Percentiles rank a stretch among this genome's conserved stretches.
These are phyloP conservation scores for Serripes groenlandicus DNA, from an alignment of 2,888 invertebrate genomes.

Conservation along the genomic window DNA sequence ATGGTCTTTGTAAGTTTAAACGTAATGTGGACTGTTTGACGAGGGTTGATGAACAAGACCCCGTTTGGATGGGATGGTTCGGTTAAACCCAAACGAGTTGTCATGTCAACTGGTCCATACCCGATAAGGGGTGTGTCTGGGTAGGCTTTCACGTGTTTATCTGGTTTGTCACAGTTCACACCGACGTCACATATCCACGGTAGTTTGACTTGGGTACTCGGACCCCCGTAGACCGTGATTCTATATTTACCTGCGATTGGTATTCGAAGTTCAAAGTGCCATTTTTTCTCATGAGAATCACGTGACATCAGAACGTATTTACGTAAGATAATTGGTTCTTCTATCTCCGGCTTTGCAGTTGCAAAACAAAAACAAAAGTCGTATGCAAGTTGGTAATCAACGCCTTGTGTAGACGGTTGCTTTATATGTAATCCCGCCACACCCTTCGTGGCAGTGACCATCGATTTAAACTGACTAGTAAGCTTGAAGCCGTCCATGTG, in stretches of 20 bases:
- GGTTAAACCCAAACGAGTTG: constrained; percentile 41
- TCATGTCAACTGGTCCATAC: constrained; percentile 61
- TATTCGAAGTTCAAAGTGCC: constrained; percentile 62
- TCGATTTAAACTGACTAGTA: constrained; percentile 48
- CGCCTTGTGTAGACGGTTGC: constrained; percentile 34
- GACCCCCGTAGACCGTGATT: constrained; percentile 61
- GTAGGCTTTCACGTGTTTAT: constrained; percentile 43
- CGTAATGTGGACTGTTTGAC: constrained; percentile 59
- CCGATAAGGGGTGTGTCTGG: constrained; percentile 57
- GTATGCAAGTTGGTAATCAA: constrained; percentile 56
- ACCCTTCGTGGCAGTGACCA: constrained; percentile 59
- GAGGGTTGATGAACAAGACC: constrained; percentile 56
- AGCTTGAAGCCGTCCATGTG: constrained; percentile 63
- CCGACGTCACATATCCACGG: constrained; percentile 62
- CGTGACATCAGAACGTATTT: constrained; percentile 56
- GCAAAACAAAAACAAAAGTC: constrained; percentile 58
- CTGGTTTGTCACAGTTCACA: constrained; percentile 1
- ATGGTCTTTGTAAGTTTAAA: constrained; percentile 49
- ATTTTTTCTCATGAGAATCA: constrained; percentile 49
- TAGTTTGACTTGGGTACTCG: constrained; percentile 27
- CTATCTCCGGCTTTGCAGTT: constrained; percentile 26
- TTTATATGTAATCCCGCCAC: constrained; percentile 47
- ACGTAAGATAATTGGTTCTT: constrained; percentile 53
- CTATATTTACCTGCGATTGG: constrained; percentile 65
- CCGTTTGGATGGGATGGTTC: constrained; percentile 64